These are phyloP conservation scores for Sphyrna mokarran DNA, from an alignment of 2,113 vertebrate genomes.

Conservation along the genomic window DNA sequence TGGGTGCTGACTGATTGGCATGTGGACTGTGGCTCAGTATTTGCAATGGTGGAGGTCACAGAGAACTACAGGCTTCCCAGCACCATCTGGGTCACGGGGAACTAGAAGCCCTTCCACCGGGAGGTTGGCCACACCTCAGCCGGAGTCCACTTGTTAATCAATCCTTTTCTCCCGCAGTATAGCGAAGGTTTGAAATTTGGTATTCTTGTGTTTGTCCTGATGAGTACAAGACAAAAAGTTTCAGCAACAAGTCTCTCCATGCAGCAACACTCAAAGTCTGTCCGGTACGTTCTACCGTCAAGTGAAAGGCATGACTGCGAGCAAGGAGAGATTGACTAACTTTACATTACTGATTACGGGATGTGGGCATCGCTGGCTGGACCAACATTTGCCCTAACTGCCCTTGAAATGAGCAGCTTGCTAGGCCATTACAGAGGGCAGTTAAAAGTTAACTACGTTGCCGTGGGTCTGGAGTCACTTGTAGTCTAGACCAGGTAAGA, in stretches of 20 bases:
- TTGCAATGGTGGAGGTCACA: no score
- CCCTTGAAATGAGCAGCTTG: no score
- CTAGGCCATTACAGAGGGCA: no score
- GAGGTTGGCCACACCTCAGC: not conserved
- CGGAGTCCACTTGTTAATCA: not conserved
- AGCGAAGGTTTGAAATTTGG: not conserved
- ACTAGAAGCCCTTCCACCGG: not conserved
- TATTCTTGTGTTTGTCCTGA: not conserved
- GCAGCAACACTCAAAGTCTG: not conserved
- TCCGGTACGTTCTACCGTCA: not conserved
- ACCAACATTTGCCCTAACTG: no score
- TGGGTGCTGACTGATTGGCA: not conserved
- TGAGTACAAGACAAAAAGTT: not conserved
- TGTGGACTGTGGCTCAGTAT: not conserved
- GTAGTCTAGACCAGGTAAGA: no score
- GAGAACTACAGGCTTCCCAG: not conserved
- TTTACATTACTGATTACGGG: no score
- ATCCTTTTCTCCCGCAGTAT: not conserved
- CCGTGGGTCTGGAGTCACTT: no score
- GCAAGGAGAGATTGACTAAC: not conserved
- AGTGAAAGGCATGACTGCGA: not conserved
- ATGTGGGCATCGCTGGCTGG: no score
- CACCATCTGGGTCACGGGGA: no score
- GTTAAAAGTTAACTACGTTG: no score
- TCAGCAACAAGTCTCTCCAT: not conserved